Percentiles rank a stretch among this genome's conserved stretches.
phyloP scores from a whole-genome alignment of 2,113 vertebrate genomes.

The Parotia lawesii region DNA sequence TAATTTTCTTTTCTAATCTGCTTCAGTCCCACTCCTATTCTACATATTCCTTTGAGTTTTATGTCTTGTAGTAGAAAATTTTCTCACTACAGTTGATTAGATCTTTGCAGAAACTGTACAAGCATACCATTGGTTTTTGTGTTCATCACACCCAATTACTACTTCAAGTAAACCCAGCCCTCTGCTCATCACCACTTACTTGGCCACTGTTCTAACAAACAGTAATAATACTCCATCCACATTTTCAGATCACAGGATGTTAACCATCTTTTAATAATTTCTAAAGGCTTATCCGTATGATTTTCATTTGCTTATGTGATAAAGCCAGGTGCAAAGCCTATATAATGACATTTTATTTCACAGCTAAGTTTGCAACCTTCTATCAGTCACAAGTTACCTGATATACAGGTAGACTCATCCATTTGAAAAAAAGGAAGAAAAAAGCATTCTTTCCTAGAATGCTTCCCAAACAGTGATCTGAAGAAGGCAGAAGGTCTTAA shows the following conservation, averaged over 20 bases:
- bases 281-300: neutral
- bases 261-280: neutral
- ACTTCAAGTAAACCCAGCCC: neutral
- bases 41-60: neutral
- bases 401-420: neutral
- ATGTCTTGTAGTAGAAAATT: neutral
- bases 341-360: neutral
- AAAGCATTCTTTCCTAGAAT: neutral
- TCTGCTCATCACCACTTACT: neutral
- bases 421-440: neutral
- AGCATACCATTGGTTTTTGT: neutral
- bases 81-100: neutral
- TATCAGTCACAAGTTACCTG: neutral
- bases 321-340: neutral
- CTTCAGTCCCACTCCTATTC: neutral
- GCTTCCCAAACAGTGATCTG: neutral
- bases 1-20: neutral
- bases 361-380: neutral
- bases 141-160: neutral
- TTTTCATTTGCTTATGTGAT: neutral
- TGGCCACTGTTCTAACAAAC: neutral
- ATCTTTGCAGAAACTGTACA: neutral
- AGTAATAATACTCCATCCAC: neutral
- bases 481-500: neutral
- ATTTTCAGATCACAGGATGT: neutral